These are phyloP conservation scores for Triplophysa rosa DNA, from an alignment of 2,113 vertebrate genomes.

Conservation along the genomic window DNA sequence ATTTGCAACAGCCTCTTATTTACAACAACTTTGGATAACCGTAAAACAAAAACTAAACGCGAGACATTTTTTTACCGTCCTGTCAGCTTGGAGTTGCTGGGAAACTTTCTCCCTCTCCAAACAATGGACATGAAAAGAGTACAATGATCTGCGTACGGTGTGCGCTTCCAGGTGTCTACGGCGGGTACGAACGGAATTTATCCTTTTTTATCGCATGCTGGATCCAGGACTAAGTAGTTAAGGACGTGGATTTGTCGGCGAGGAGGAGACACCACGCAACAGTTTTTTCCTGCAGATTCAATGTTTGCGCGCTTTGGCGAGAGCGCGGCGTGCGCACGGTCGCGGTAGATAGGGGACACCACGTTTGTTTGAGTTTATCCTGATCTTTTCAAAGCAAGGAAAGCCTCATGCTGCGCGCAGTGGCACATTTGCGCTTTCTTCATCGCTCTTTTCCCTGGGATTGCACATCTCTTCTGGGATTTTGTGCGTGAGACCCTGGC, in stretches of 20 bases:
- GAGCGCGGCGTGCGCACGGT: constrained; percentile 47
- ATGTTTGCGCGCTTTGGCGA: constrained; percentile 55
- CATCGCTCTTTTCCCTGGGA: constrained; percentile 69
- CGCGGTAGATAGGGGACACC: constrained; percentile 48
- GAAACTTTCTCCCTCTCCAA: constrained; percentile 39
- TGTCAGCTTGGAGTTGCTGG: constrained; percentile 43
- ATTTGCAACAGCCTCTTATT: constrained; percentile 50
- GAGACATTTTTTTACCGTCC: constrained; percentile 33
- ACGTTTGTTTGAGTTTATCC: constrained; percentile 35
- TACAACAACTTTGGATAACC: constrained; percentile 47
- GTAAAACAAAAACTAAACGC: constrained; percentile 28
- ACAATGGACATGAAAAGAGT: constrained; percentile 55
- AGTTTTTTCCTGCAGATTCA: constrained; percentile 50
- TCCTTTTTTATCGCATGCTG: constrained; percentile 59
- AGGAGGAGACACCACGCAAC: constrained; percentile 43
- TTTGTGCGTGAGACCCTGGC: constrained; percentile 69
- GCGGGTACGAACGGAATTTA: constrained; percentile 68
- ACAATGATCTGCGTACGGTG: constrained; percentile 71
- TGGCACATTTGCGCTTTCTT: constrained; percentile 64
- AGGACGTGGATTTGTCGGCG: constrained; percentile 61
- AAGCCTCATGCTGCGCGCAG: constrained; percentile 75
- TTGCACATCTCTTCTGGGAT: constrained; percentile 67
- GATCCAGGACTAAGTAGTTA: constrained; percentile 54
- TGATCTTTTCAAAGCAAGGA: constrained; percentile 65
- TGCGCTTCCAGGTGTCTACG: constrained; percentile 59